Base-by-base conservation (phyloP, 1,140 invertebrate genomes). In the Megathymus violae region DNA sequence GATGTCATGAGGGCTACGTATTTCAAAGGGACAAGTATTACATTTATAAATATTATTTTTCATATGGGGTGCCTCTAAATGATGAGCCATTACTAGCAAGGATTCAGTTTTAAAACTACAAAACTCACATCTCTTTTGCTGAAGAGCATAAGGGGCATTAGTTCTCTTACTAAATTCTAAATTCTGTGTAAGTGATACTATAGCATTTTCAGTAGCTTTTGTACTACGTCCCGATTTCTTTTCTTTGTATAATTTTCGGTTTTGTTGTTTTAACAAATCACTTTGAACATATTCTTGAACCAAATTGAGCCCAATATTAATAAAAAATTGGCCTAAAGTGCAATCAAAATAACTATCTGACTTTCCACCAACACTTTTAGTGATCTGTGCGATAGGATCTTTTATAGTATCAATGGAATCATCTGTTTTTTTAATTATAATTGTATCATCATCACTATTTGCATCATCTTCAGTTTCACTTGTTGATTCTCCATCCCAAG, bases 81-180 rank as follows among this genome's bases (percentile, higher is more conserved):
- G 98, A 87, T 97, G 95, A 41, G 96, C 94, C 95, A 99, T 96
- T 14, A 97, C 96, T 71, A 98, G 92, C 5, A 93, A 90, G 13
- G 97, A 98, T 89, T 98, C 97, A 0, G 97, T 97, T 88, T 97
- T 97, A 92, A 98, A 99, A 84, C 94, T 97, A 93, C 98, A 99
- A 80, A 96, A 96, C 76, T 97, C 94, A 91, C 97, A 98, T 82
- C 96, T 96, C 78, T 96, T 96, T 84, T 95, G 92, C 70, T 94
- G 93, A 71, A 96, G 93, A 67, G 95, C 94, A 91, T 96, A 97
- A 58, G 96, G 96, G 73, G 96, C 94, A 83, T 98, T 98, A 81
- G 96, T 96, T 86, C 96, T 95, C 89, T 97, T 97, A 79, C 96
- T 97, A 80, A 95, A 96, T 80, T 97, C 95, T 76, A 97, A 92